A percentile compares a stretch with the other conserved stretches of the same genome.
Evolutionary conservation across 2,888 invertebrate genomes (phyloP).

Genomic region (Morpho achilles): DNA sequence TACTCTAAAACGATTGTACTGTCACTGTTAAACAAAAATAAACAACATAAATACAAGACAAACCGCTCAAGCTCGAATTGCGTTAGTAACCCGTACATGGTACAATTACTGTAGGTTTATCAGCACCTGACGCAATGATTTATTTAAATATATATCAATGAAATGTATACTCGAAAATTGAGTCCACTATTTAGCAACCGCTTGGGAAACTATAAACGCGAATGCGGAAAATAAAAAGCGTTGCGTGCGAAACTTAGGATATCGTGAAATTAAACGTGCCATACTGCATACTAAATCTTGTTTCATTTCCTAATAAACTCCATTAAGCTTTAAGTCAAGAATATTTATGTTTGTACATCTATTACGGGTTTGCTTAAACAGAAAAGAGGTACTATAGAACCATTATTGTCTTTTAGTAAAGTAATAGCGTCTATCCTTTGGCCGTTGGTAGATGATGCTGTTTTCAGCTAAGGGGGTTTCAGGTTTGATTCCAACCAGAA

Average conservation of each 20-base stretch:
- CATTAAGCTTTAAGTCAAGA: too few species aligned
- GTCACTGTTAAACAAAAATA: constrained; percentile 5
- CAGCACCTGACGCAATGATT: constrained; percentile 24
- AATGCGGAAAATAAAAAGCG: constrained; percentile 17
- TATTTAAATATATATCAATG: constrained; percentile 33
- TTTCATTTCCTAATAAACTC: too few species aligned
- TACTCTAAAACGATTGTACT: constrained; percentile 1
- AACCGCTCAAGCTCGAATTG: constrained; percentile 11
- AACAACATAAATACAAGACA: constrained; percentile 11
- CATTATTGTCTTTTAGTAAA: too few species aligned
- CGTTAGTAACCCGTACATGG: constrained; percentile 24
- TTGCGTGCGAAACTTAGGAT: background rate
- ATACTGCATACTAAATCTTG: background rate
- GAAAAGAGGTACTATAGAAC: too few species aligned
- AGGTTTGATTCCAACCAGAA: too few species aligned
- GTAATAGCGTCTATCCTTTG: too few species aligned
- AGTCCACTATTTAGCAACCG: constrained; percentile 23
- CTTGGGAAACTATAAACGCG: constrained; percentile 11
- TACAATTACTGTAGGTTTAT: constrained; percentile 28
- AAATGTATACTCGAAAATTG: constrained; percentile 28
- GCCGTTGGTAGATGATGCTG: too few species aligned
- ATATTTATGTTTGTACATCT: too few species aligned
- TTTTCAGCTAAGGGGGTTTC: too few species aligned
- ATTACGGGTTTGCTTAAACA: too few species aligned
- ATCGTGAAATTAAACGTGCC: background rate